Base-by-base conservation (phyloP, 2,113 vertebrate genomes). In the Coturnix japonica region DNA sequence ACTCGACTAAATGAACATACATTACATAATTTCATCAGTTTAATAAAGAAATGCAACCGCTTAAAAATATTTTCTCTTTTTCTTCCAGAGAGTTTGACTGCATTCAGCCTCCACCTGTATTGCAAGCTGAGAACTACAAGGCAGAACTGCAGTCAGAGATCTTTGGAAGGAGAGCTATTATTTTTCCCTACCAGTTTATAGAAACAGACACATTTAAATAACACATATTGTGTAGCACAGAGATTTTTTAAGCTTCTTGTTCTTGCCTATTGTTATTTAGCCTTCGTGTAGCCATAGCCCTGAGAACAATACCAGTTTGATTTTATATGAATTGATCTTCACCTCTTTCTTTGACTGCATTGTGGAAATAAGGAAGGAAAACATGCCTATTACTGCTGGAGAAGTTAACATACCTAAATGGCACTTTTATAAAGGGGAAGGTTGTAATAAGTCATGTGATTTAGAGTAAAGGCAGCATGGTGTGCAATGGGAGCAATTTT, bases 401-500 rank as follows among this genome's bases (percentile, higher is more conserved):
- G 97, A 98, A 98, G 98, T 98, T 98, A 98, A 98, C 98, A 97
- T 98, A 97, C 98, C 98, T 98, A 99, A 99, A 98, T 98, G 98
- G 98, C 97, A 97, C 97, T 97, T 98, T 98, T 95, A 97, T 97
- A 94, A 90, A 89, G 92, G 95, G 95, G 92, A 96, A 97, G 95
- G 95, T 95, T 96, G 96, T 97, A 97, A 97, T 97, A 97, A 97
- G 97, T 98, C 97, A 97, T 94, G 96, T 98, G 97, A 97, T 96
- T 95, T 97, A 97, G 96, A 98, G 97, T 96, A 93, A 94, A 97
- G 96, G 96, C 97, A 97, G 96, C 97, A 96, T 97, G 93, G 94
- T 96, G 98, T 98, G 98, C 98, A 97, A 97, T 97, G 99, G 99
- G 98, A 99, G 99, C 98, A 98, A 99, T 99, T 99, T 98, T 98